Conservation (phyloP, 2,113 vertebrate genomes). For the Periophthalmus modestus region DNA sequence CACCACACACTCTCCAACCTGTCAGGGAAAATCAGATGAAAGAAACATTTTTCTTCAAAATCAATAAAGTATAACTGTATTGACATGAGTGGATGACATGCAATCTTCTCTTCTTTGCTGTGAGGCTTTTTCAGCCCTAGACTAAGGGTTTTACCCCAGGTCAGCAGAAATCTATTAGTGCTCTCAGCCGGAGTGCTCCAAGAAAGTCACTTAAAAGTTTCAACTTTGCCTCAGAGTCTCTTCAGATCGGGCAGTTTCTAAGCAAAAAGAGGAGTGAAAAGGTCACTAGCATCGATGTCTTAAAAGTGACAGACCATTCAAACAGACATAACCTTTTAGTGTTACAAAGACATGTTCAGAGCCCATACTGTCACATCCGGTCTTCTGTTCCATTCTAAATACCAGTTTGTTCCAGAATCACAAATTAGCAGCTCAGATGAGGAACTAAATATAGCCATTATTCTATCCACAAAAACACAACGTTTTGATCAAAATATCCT, state of each 20-base stretch:
- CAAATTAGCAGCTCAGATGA: neutral
- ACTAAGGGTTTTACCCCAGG: constrained; percentile 32
- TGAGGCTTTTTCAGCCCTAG: neutral
- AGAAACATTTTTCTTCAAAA: constrained; percentile 35
- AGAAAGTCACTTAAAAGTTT: constrained; percentile 35
- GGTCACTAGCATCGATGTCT: constrained; percentile 20
- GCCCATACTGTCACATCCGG: constrained; percentile 5
- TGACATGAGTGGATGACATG: constrained; percentile 33
- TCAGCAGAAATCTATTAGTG: constrained; percentile 50
- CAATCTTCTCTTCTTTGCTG: constrained; percentile 36
- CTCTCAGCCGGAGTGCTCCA: constrained; percentile 29
- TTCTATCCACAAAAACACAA: neutral
- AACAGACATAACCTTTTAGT: constrained; percentile 34
- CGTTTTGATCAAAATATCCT: constrained; percentile 4
- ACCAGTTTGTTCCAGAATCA: constrained; percentile 1
- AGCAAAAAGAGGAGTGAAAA: constrained; percentile 22
- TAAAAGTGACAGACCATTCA: constrained; percentile 36
- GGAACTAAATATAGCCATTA: constrained; percentile 10
- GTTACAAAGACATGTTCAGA: constrained; percentile 14
- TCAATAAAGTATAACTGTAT: constrained; percentile 54
- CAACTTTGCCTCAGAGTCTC: constrained; percentile 23
- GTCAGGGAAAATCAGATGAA: constrained; percentile 7
- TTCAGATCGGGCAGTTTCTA: constrained; percentile 18
- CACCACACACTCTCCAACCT: constrained; percentile 24
- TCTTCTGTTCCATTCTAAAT: neutral